phyloP scores from a whole-genome alignment of 2,888 invertebrate species.

The Oasisia sp. region DNA sequence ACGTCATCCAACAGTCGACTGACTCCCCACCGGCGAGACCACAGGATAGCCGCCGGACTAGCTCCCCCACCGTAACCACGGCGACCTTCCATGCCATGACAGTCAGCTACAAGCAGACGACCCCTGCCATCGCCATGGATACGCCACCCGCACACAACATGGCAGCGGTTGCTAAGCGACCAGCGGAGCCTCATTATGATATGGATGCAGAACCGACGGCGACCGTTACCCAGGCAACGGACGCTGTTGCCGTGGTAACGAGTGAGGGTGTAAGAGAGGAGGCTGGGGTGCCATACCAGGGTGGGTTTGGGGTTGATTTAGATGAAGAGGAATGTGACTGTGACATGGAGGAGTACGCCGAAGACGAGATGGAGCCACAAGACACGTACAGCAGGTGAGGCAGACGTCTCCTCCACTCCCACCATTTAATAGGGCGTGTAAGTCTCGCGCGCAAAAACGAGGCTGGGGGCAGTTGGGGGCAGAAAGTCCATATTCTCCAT shows the following conservation, averaged over 20 bases:
- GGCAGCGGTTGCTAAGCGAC: not conserved
- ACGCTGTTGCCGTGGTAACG: not conserved
- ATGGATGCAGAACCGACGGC: not conserved
- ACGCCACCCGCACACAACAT: not conserved
- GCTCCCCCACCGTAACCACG: not conserved
- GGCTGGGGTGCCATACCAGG: not conserved
- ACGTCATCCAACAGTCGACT: not conserved
- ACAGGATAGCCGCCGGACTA: not conserved
- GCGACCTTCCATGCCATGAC: not conserved
- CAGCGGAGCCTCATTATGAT: not conserved
- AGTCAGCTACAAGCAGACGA: not conserved
- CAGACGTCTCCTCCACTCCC: not conserved
- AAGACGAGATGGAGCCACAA: not conserved
- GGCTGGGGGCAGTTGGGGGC: no score
- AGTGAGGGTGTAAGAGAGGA: not conserved
- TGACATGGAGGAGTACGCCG: not conserved
- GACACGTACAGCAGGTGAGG: not conserved
- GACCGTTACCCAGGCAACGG: not conserved
- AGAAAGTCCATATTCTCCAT: no score
- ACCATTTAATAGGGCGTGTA: no score
- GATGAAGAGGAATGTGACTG: not conserved
- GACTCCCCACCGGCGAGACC: not conserved
- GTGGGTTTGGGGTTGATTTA: not conserved
- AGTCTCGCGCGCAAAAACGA: no score
- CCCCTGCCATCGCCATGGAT: constrained; percentile 2